A percentile compares a stretch with the other conserved stretches of the same genome.
These are phyloP conservation scores for Agrilus cyanescens DNA, from an alignment of 2,888 invertebrate species.

Conservation along the genomic window DNA sequence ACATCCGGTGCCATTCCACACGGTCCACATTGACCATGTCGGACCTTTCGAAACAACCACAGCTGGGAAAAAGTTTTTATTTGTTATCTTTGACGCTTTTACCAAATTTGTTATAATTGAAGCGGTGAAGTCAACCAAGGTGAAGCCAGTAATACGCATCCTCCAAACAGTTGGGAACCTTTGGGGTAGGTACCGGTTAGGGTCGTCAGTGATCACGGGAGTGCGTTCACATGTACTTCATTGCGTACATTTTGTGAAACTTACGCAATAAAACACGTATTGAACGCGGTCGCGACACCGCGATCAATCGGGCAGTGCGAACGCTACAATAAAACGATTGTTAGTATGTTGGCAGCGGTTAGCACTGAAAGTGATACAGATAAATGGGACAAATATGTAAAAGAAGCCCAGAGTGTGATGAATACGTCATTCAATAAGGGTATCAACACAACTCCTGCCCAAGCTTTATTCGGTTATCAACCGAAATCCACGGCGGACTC, in stretches of 20 bases:
- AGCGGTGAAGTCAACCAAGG: no score
- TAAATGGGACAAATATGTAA: slow-evolving; percentile 19
- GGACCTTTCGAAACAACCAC: slow-evolving; percentile 28
- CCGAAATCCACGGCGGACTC: slow-evolving; percentile 8
- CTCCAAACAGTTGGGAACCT: slow-evolving; percentile 2
- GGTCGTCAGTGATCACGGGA: slow-evolving; percentile 19
- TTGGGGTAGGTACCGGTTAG: slow-evolving; percentile 14
- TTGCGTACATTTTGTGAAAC: slow-evolving; percentile 18
- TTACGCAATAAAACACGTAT: slow-evolving; percentile 16
- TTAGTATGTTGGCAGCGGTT: slow-evolving; percentile 12
- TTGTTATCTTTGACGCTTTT: slow-evolving; percentile 29
- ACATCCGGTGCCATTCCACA: slow-evolving; percentile 26
- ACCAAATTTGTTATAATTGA: no score
- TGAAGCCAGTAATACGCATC: background rate
- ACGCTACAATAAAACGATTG: slow-evolving; percentile 15
- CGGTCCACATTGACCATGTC: slow-evolving; percentile 31
- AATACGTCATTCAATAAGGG: slow-evolving; percentile 16
- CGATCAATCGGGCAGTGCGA: slow-evolving; percentile 21
- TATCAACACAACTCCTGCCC: slow-evolving; percentile 12
- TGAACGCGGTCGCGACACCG: slow-evolving; percentile 15
- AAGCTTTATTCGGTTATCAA: slow-evolving; percentile 15
- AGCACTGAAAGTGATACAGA: slow-evolving; percentile 10
- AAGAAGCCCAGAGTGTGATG: slow-evolving; percentile 17
- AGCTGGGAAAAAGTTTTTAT: slow-evolving; percentile 23
- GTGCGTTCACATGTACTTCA: slow-evolving; percentile 16